phyloP scores from a whole-genome alignment of 1,140 invertebrate species.

The Diorhabda elongata region DNA sequence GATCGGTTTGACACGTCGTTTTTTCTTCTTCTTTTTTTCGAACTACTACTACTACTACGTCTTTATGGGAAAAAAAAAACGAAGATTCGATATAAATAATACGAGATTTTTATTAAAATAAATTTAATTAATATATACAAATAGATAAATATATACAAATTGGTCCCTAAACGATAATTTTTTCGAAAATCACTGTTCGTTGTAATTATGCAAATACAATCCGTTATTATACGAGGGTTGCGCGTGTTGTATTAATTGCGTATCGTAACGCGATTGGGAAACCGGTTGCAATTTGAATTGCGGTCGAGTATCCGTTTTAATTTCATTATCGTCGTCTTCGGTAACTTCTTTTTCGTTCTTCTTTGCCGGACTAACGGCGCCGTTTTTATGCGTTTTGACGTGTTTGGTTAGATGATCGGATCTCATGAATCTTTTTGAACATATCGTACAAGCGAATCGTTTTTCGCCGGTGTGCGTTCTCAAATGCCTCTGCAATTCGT shows the following conservation, averaged over 20 bases:
- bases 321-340: neutral
- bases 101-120: neutral
- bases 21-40: too few species aligned
- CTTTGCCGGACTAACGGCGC: slow-evolving; percentile 3
- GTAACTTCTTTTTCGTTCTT: slow-evolving; percentile 7
- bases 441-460: slow-evolving; percentile 68
- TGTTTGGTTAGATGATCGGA: slow-evolving; percentile 85
- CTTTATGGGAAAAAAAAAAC: neutral
- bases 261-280: neutral
- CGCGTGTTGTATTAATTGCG: neutral
- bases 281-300: neutral
- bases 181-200: neutral
- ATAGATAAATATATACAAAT: neutral
- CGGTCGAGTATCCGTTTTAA: neutral
- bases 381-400: slow-evolving; percentile 70
- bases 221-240: neutral
- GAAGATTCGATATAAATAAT: neutral
- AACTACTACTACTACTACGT: too few species aligned
- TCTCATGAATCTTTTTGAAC: slow-evolving; percentile 74
- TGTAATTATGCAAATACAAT: neutral
- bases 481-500: slow-evolving; percentile 79
- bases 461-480: slow-evolving; percentile 82
- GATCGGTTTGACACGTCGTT: too few species aligned
- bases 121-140: neutral
- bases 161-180: neutral